Conservation (phyloP, 1,140 invertebrate genomes). For the Scaptomyza pallida region DNA sequence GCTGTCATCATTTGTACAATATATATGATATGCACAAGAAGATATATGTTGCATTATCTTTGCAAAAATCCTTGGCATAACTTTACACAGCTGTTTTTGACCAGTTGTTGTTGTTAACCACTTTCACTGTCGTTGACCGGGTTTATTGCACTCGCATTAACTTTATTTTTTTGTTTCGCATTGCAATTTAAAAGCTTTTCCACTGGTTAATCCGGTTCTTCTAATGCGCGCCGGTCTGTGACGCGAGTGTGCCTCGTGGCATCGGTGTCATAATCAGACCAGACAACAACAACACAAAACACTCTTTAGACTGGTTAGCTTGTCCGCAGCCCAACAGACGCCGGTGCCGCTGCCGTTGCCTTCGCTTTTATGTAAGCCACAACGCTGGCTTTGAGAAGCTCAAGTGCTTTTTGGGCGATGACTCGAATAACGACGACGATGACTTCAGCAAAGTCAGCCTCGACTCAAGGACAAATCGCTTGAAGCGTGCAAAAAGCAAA, state of each 20-base stretch:
- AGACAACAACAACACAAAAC: conserved; percentile 30
- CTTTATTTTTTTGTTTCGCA: neutral
- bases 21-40: neutral
- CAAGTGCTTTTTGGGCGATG: conserved; percentile 49
- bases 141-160: conserved; percentile 76
- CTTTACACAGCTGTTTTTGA: conserved; percentile 37
- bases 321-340: conserved; percentile 23
- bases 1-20: conserved; percentile 23
- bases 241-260: conserved; percentile 59
- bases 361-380: conserved; percentile 30
- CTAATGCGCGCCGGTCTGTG: conserved; percentile 58
- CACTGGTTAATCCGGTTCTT: conserved; percentile 81
- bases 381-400: conserved; percentile 55
- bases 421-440: conserved; percentile 35
- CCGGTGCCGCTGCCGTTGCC: neutral
- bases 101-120: conserved; percentile 57
- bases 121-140: conserved; percentile 77
- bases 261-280: conserved; percentile 76
- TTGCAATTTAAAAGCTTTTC: conserved; percentile 56
- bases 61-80: conserved; percentile 53
- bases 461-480: conserved; percentile 75
- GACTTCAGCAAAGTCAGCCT: conserved; percentile 57
- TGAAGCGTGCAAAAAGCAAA: conserved; percentile 66
- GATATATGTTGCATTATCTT: neutral
- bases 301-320: conserved; percentile 16